Conservation (phyloP, 2,797 vertebrate species). For the Rallus crepitans region DNA sequence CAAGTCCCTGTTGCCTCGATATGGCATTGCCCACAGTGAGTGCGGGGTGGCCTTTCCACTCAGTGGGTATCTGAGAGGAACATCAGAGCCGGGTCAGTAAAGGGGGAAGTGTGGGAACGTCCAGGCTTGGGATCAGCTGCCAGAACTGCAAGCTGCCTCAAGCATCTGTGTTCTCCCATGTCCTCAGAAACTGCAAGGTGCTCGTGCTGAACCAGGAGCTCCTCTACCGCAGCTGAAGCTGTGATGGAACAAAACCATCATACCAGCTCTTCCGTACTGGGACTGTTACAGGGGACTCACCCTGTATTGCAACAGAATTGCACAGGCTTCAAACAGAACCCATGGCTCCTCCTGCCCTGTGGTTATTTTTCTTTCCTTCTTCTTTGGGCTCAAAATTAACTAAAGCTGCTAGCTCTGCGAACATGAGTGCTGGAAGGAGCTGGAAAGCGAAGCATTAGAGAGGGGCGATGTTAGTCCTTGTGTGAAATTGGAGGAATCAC, state of each 20-base stretch:
- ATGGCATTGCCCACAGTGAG: background rate
- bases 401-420: background rate
- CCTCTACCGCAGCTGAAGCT: background rate
- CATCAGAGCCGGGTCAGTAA: background rate
- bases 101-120: background rate
- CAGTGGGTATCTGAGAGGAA: background rate
- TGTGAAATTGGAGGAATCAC: background rate
- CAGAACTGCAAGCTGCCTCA: background rate
- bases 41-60: background rate
- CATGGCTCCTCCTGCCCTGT: background rate
- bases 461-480: background rate
- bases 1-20: background rate
- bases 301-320: background rate
- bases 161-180: background rate
- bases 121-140: background rate
- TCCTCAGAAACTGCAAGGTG: background rate
- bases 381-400: background rate
- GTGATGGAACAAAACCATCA: background rate
- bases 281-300: background rate
- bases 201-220: background rate
- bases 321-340: background rate
- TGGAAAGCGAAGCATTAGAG: background rate
- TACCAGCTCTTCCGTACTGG: background rate
- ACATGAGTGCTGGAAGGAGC: background rate
- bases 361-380: background rate